These are phyloP conservation scores for Peucedramus taeniatus DNA, from an alignment of 2,113 vertebrate species.

Conservation along the genomic window DNA sequence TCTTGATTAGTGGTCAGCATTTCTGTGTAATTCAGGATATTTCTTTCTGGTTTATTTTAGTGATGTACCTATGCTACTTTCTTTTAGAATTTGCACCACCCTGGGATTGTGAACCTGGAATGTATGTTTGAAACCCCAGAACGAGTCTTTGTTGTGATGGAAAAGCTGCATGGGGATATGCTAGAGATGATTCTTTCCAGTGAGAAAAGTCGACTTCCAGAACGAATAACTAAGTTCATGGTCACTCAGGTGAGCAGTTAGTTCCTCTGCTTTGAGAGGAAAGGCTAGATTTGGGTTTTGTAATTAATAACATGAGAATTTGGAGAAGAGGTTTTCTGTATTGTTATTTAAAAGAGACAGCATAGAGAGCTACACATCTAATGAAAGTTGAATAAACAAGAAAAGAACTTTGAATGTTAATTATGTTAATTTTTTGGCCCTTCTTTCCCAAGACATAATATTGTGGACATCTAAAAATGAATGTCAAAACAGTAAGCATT, in stretches of 20 bases:
- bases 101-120: slow-evolving; percentile 97
- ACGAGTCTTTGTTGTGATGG: slow-evolving; percentile 98
- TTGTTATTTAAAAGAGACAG: neutral
- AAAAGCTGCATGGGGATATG: slow-evolving; percentile 99
- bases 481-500: neutral
- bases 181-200: slow-evolving; percentile 98
- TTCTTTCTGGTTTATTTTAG: neutral
- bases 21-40: neutral
- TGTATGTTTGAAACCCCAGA: slow-evolving; percentile 99
- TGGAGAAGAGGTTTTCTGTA: neutral
- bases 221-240: slow-evolving; percentile 96
- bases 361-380: neutral
- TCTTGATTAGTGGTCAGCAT: neutral
- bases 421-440: neutral
- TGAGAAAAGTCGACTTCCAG: slow-evolving; percentile 95
- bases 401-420: neutral
- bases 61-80: neutral
- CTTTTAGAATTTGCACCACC: slow-evolving; percentile 92
- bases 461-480: neutral
- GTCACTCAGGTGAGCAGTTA: slow-evolving; percentile 87
- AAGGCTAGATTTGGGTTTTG: neutral
- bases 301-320: neutral
- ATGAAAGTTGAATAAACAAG: neutral
- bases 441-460: neutral
- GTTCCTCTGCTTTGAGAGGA: neutral